A percentile compares a stretch with the other conserved stretches of the same genome.
Evolutionary conservation across 2,888 invertebrate genomes (phyloP).

Genomic region (Epistrophella euchroma): DNA sequence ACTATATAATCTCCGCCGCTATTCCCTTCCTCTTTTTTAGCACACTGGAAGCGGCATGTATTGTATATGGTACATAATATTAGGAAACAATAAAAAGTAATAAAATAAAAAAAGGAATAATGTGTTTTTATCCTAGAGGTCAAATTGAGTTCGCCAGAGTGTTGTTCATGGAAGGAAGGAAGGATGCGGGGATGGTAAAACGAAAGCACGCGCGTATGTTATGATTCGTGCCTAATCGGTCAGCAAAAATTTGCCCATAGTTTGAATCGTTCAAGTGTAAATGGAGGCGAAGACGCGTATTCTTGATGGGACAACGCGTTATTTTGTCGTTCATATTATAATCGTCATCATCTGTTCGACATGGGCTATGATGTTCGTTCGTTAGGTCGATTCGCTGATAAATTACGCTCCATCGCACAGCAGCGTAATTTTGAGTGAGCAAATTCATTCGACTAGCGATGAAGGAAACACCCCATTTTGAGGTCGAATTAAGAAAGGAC

Average conservation of each 20-base stretch:
- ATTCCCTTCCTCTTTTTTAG: slow-evolving; percentile 13
- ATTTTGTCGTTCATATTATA: neutral
- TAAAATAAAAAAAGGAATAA: slow-evolving; percentile 64
- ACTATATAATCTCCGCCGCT: neutral
- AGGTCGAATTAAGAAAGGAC: slow-evolving; percentile 61
- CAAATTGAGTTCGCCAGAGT: slow-evolving; percentile 30
- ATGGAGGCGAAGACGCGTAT: slow-evolving; percentile 60
- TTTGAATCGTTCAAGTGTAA: slow-evolving; percentile 65
- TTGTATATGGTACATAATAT: too few relatives aligned
- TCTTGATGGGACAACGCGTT: slow-evolving; percentile 15
- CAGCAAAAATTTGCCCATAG: slow-evolving; percentile 69
- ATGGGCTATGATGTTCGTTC: neutral
- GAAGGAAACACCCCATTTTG: slow-evolving; percentile 72
- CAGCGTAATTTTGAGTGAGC: slow-evolving; percentile 47
- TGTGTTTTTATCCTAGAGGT: slow-evolving; percentile 59
- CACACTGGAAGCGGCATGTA: slow-evolving; percentile 1
- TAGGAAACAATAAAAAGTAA: slow-evolving; percentile 69
- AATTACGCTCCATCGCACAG: slow-evolving; percentile 62
- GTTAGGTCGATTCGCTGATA: slow-evolving; percentile 48
- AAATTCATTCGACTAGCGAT: slow-evolving; percentile 60
- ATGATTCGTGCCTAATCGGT: slow-evolving; percentile 76
- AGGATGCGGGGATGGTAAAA: slow-evolving; percentile 19
- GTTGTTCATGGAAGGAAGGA: neutral
- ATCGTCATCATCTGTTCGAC: slow-evolving; percentile 31
- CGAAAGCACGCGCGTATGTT: slow-evolving; percentile 56